phyloP scores from a whole-genome alignment of 2,888 invertebrate species.

The Villa cingulata region DNA sequence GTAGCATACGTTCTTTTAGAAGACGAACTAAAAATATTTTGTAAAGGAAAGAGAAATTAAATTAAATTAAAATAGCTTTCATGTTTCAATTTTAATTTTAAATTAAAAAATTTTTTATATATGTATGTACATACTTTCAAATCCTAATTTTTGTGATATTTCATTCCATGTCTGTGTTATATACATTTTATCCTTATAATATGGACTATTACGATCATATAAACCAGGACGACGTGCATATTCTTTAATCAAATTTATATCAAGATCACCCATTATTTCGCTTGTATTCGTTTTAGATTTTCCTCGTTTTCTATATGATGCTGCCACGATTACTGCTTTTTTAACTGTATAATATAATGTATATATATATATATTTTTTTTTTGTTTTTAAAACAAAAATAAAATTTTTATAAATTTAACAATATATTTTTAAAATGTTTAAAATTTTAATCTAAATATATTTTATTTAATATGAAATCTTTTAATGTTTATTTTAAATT shows the following conservation, averaged over 20 bases:
- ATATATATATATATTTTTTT: too few species aligned
- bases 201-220: constrained; percentile 30
- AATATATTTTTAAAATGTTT: too few species aligned
- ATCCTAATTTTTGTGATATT: constrained; percentile 31
- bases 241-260: constrained; percentile 28
- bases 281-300: constrained; percentile 11
- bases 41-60: constrained; percentile 2
- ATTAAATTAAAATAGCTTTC: neutral
- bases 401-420: too few species aligned
- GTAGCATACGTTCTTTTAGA: constrained; percentile 35
- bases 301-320: constrained; percentile 20
- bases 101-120: too few species aligned
- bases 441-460: too few species aligned
- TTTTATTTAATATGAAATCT: too few species aligned
- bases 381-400: too few species aligned
- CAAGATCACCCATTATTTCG: constrained; percentile 33
- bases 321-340: constrained; percentile 5
- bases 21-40: constrained; percentile 30
- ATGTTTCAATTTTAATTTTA: too few species aligned
- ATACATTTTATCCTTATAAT: constrained; percentile 32
- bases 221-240: constrained; percentile 31
- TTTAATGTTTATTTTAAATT: too few species aligned
- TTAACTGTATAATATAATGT: too few species aligned
- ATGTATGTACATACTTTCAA: constrained; percentile 28
- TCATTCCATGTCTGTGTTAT: constrained; percentile 31